phyloP scores from a whole-genome alignment of 1,140 invertebrate genomes.

The Lucilia sericata region DNA sequence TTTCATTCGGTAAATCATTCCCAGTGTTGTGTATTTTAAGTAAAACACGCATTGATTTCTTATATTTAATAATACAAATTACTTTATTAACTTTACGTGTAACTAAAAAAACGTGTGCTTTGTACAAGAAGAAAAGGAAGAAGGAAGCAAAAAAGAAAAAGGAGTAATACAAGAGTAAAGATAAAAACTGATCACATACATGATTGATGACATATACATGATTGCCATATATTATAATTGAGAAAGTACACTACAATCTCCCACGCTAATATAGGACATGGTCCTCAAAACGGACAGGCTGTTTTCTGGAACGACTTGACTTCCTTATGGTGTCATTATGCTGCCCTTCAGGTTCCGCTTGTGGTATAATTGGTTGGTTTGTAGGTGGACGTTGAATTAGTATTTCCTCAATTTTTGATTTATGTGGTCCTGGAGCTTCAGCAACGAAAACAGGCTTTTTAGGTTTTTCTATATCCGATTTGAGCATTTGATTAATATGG shows the following conservation, averaged over 20 bases:
- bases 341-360: not conserved
- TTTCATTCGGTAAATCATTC: too few species aligned
- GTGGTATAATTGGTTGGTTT: not conserved
- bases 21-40: too few species aligned
- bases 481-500: slow-evolving; percentile 14
- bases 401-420: not conserved
- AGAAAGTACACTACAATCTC: slow-evolving; percentile 48
- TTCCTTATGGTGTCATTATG: not conserved
- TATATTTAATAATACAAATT: too few species aligned
- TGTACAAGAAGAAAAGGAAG: too few species aligned
- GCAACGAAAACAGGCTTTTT: not conserved
- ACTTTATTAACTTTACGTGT: too few species aligned
- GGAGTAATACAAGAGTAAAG: not conserved
- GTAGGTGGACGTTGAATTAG: not conserved
- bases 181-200: too few species aligned
- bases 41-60: too few species aligned
- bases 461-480: not conserved
- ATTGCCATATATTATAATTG: slow-evolving; percentile 45
- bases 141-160: not conserved
- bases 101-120: too few species aligned
- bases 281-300: slow-evolving; percentile 9
- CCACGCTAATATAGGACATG: slow-evolving; percentile 28
- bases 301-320: not conserved
- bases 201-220: not conserved
- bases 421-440: not conserved